Percentiles rank a stretch among this genome's conserved stretches.
Evolutionary conservation across 2,113 vertebrate species (phyloP).

Genomic region (Cyprinus carpio): DNA sequence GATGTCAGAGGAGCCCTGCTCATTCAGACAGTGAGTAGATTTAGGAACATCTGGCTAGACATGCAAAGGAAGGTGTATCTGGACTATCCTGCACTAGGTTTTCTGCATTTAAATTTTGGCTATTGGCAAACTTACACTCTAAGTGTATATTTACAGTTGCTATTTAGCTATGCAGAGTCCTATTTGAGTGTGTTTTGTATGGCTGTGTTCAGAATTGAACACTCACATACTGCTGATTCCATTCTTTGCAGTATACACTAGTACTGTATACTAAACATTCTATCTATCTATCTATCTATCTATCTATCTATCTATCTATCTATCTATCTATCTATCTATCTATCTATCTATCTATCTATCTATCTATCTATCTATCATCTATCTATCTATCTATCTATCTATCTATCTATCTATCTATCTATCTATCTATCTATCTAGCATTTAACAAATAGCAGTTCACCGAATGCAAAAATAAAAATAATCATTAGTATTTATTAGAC

Average conservation of each 20-base stretch:
- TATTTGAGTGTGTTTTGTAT: neutral
- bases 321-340: no score
- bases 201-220: neutral
- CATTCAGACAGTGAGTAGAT: neutral
- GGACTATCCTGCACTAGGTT: neutral
- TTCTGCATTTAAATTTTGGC: neutral
- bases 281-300: no score
- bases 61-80: neutral
- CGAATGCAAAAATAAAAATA: neutral
- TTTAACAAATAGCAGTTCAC: neutral
- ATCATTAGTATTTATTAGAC: neutral
- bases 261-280: no score
- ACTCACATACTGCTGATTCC: neutral
- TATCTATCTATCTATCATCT: no score
- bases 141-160: no score
- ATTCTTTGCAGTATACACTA: neutral
- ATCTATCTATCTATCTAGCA: no score
- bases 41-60: neutral
- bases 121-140: neutral
- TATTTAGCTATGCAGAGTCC: no score
- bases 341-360: no score
- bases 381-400: no score
- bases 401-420: no score
- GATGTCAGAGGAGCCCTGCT: constrained; percentile 3
- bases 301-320: no score